Evolutionary conservation across 1,140 invertebrate species (phyloP).

Genomic region (Calephelis nemesis): DNA sequence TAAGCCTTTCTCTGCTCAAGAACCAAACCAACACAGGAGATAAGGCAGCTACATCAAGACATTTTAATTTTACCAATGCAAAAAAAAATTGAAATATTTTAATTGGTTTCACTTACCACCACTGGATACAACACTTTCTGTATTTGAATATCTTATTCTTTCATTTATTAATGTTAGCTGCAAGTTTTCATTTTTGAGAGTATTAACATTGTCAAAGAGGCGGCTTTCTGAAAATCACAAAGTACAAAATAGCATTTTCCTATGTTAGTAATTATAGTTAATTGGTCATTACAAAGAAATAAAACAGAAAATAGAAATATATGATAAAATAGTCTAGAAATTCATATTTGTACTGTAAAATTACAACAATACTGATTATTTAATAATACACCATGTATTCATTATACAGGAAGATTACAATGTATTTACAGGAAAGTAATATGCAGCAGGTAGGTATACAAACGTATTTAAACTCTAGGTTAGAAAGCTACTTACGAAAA

Average conservation of each 20-base stretch:
- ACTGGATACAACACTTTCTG: slow-evolving; percentile 57
- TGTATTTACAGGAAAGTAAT: slow-evolving; percentile 7
- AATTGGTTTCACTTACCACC: slow-evolving; percentile 40
- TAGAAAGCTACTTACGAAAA: slow-evolving; percentile 72
- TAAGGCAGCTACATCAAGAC: no score
- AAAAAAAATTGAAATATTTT: neutral
- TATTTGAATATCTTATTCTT: slow-evolving; percentile 82
- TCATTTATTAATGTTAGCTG: slow-evolving; percentile 92
- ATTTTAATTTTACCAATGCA: neutral
- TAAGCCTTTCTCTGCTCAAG: no score
- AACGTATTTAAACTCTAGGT: slow-evolving; percentile 35
- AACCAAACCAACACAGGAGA: no score
- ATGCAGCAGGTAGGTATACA: slow-evolving; percentile 4
- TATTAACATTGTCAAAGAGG: slow-evolving; percentile 90
- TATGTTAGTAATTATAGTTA: neutral
- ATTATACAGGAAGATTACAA: slow-evolving; percentile 14
- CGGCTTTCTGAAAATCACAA: slow-evolving; percentile 86
- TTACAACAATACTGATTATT: neutral
- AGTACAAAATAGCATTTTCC: neutral
- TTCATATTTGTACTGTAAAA: neutral
- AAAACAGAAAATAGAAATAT: neutral
- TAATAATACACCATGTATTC: neutral
- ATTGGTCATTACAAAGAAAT: neutral
- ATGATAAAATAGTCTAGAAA: neutral
- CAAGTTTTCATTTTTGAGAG: slow-evolving; percentile 89